Evolutionary conservation across 1,140 invertebrate genomes (phyloP).

Genomic region (Diorhabda elongata): DNA sequence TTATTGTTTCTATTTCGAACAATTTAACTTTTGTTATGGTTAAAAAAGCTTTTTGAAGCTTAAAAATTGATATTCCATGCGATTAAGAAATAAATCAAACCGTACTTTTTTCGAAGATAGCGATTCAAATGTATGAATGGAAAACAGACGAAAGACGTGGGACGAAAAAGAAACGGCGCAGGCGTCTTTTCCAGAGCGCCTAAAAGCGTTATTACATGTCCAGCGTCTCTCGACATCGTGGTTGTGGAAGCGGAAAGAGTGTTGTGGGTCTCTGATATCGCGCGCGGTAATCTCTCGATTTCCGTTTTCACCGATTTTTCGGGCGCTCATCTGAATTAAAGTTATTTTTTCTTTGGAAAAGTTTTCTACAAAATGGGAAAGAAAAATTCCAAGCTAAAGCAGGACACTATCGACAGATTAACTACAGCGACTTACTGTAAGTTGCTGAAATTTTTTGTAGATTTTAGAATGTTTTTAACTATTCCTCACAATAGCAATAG

Average conservation of each 20-base stretch:
- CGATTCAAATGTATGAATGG: background rate
- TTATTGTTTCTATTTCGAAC: too few relatives aligned
- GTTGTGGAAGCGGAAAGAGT: slow-evolving; percentile 10
- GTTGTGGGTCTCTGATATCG: slow-evolving; percentile 20
- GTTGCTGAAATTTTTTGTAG: slow-evolving; percentile 48
- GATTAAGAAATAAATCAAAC: too few relatives aligned
- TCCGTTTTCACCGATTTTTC: slow-evolving; percentile 5
- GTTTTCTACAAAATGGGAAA: slow-evolving; percentile 63
- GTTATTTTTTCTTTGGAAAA: slow-evolving; percentile 3
- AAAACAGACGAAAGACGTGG: background rate
- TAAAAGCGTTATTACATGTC: background rate
- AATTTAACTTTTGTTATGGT: too few relatives aligned
- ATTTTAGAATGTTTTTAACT: too few relatives aligned
- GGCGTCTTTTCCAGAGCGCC: slow-evolving; percentile 12
- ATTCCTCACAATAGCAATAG: too few relatives aligned
- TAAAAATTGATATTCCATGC: too few relatives aligned
- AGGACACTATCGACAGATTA: slow-evolving; percentile 84
- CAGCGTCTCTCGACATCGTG: slow-evolving; percentile 10
- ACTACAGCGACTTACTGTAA: slow-evolving; percentile 88
- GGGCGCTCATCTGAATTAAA: background rate
- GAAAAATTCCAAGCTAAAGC: slow-evolving; percentile 89
- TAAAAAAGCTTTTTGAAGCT: too few relatives aligned
- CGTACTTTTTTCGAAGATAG: too few relatives aligned
- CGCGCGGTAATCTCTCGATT: slow-evolving; percentile 4
- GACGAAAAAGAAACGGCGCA: slow-evolving; percentile 23